Evolutionary conservation across 2,797 vertebrate genomes (phyloP), one percentile per base, ranked within the genome.

Genomic region (Fistularia tabacaria): DNA sequence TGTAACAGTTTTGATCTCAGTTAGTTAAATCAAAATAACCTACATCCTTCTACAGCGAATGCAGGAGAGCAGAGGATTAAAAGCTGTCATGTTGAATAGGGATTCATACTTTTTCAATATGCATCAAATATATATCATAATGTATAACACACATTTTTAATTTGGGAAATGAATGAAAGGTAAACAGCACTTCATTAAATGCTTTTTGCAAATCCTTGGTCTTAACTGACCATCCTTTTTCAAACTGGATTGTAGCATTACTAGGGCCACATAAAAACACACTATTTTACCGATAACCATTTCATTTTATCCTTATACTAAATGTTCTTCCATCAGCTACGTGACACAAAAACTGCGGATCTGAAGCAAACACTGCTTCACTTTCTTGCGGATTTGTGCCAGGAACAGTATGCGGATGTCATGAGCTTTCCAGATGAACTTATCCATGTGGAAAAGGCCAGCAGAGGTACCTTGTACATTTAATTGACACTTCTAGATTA

Each of bases 361-460:
- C 91, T 93, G 85, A 93, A 94, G 82, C 81, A 92, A 85, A 97
- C 94, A 0, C 79, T 97, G 70, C 86, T 97, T 64, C 93, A 97
- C 80, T 97, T 97, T 76, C 71, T 97, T 44, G 92, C 88, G 25
- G 92, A 95, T 6, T 53, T 77, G 49, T 96, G 94, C 86, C 92
- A 93, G 72, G 91, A 92, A 57, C 65, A 93, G 12, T 49, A 94
- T 63, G 88, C 94, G 1, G 89, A 93, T 0, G 69, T 95, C 74
- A 88, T 96, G 88, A 79, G 82, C 75, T 97, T 96, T 73, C 52
- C 87, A 1, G 93, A 95, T 5, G 94, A 97, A 48, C 89, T 97
- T 53, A 90, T 92, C 64, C 95, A 97, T 1, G 90, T 96, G 72
- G 94, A 96, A 83, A 96, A 97, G 82, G 94, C 94, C 84, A 93